phyloP scores from a whole-genome alignment of 1,140 invertebrate species.

The Bactericera cockerelli region DNA sequence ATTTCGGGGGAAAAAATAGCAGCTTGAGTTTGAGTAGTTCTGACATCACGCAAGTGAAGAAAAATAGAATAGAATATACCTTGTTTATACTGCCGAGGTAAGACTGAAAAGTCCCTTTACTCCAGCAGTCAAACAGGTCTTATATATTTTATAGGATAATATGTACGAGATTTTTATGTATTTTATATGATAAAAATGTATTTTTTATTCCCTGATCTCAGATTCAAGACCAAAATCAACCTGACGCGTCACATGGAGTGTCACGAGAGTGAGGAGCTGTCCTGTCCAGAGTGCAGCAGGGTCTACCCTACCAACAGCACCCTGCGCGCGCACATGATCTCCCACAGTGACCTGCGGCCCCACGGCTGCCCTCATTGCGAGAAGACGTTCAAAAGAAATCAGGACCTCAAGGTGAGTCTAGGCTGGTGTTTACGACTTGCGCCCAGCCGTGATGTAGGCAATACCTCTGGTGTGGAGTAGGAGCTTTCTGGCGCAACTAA shows the following conservation, averaged over 20 bases:
- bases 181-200: too few relatives aligned
- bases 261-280: constrained; percentile 43
- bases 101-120: too few relatives aligned
- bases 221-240: constrained; percentile 52
- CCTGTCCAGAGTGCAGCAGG: constrained; percentile 46
- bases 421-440: background rate
- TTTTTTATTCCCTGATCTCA: constrained; percentile 26
- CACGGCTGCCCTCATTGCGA: constrained; percentile 52
- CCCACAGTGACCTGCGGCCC: constrained; percentile 49
- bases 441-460: constrained; percentile 17
- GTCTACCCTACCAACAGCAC: constrained; percentile 54
- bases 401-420: constrained; percentile 45
- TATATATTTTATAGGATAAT: too few relatives aligned
- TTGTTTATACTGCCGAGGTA: too few relatives aligned
- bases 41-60: too few relatives aligned
- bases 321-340: constrained; percentile 49
- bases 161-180: too few relatives aligned
- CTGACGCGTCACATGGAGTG: constrained; percentile 46
- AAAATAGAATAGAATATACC: too few relatives aligned
- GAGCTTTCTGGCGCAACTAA: too few relatives aligned
- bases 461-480: too few relatives aligned
- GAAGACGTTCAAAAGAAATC: constrained; percentile 57
- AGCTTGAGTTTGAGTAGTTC: too few relatives aligned
- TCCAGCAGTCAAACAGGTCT: too few relatives aligned
- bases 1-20: too few relatives aligned